Percentiles rank a stretch among this genome's conserved stretches.
Evolutionary conservation across 2,113 vertebrate genomes (phyloP).

Genomic region (Cebidichthys violaceus): DNA sequence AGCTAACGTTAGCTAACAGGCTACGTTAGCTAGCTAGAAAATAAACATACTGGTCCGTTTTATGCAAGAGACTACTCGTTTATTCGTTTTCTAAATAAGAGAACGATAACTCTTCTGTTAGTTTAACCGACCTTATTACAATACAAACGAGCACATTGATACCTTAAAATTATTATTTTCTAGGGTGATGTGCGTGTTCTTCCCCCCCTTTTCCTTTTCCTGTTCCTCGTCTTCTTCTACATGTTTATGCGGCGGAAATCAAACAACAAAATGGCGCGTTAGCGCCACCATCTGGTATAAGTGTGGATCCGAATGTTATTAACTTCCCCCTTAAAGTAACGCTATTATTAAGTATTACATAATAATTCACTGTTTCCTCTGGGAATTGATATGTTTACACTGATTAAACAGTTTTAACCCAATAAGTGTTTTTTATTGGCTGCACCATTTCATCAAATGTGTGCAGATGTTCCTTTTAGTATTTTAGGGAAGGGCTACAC

Average conservation of each 20-base stretch:
- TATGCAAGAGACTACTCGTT: neutral
- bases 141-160: neutral
- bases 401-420: neutral
- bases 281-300: slow-evolving; percentile 32
- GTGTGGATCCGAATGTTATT: neutral
- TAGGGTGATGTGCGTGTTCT: neutral
- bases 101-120: accelerated
- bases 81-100: neutral
- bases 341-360: neutral
- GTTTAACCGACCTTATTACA: neutral
- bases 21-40: neutral
- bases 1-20: slow-evolving; percentile 16
- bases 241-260: neutral
- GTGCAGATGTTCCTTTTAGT: neutral
- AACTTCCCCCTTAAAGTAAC: neutral
- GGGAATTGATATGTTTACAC: neutral
- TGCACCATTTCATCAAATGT: neutral
- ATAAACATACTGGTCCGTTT: neutral
- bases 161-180: neutral
- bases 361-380: neutral
- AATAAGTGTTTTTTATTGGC: neutral
- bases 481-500: too few relatives aligned
- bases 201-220: neutral
- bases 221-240: neutral
- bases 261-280: neutral